Percentiles rank a stretch among this genome's conserved stretches.
phyloP scores from a whole-genome alignment of 2,888 invertebrate genomes.

The Siphonodentalium dalli region DNA sequence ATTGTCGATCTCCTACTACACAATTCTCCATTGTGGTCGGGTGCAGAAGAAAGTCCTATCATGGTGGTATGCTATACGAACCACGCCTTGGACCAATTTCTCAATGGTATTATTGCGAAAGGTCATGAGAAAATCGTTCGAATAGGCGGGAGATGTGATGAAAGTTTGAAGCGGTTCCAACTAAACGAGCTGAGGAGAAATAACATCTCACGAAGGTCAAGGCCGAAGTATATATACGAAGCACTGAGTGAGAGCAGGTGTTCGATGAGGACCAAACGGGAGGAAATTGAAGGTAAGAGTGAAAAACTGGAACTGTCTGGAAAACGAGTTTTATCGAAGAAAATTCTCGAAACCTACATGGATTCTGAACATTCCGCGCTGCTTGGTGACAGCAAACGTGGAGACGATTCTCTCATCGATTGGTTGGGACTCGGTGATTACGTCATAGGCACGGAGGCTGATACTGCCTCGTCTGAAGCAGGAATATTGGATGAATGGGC shows the following conservation, averaged over 20 bases:
- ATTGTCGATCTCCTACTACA: constrained; percentile 73
- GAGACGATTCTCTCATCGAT: too few relatives aligned
- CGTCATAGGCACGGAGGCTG: too few relatives aligned
- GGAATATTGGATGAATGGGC: too few relatives aligned
- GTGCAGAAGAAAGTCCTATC: constrained; percentile 39
- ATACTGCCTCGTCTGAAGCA: too few relatives aligned
- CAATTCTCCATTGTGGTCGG: constrained; percentile 68
- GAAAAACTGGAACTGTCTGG: too few relatives aligned
- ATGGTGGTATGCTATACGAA: constrained; percentile 63
- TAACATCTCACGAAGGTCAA: constrained; percentile 13
- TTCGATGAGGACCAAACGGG: constrained; percentile 13
- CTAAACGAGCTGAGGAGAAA: constrained; percentile 22
- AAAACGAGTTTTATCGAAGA: too few relatives aligned
- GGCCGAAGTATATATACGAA: constrained; percentile 25
- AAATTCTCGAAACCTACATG: too few relatives aligned
- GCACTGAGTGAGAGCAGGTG: constrained; percentile 31
- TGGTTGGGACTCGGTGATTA: too few relatives aligned
- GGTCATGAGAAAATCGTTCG: constrained; percentile 43
- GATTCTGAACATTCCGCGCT: too few relatives aligned
- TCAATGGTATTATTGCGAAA: constrained; percentile 50
- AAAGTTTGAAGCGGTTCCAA: constrained; percentile 36
- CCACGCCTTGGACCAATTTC: constrained; percentile 62
- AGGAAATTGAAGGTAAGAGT: too few relatives aligned
- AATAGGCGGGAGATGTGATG: constrained; percentile 54
- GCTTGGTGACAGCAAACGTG: too few relatives aligned